These are phyloP conservation scores for Boloria selene DNA, from an alignment of 2,888 invertebrate species.

Conservation along the genomic window DNA sequence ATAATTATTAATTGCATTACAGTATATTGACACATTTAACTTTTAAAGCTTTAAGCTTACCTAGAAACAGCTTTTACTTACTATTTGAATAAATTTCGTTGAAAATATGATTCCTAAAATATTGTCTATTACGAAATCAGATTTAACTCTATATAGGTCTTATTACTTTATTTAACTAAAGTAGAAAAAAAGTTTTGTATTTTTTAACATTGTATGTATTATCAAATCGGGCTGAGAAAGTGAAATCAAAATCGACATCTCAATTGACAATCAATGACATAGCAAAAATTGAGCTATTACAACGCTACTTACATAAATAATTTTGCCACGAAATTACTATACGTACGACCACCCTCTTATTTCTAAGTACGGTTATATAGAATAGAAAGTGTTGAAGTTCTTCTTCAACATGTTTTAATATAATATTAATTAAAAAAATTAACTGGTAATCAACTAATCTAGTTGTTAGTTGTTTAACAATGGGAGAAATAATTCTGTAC, in stretches of 20 bases:
- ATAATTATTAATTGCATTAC: not conserved
- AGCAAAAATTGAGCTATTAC: slow-evolving; percentile 49
- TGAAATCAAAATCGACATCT: slow-evolving; percentile 47
- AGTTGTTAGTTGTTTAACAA: no score
- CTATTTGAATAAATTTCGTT: no score
- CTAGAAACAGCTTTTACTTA: no score
- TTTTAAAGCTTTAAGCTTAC: no score
- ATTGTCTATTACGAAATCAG: no score
- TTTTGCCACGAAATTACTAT: slow-evolving; percentile 41
- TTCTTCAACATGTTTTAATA: slow-evolving; percentile 21
- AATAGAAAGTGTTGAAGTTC: slow-evolving; percentile 40
- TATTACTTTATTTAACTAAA: not conserved
- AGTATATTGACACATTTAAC: no score
- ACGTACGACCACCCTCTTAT: slow-evolving; percentile 42
- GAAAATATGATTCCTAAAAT: no score
- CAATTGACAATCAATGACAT: slow-evolving; percentile 56
- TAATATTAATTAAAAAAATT: slow-evolving; percentile 2
- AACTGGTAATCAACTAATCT: not conserved
- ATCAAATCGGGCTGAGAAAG: slow-evolving; percentile 39
- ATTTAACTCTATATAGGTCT: no score
- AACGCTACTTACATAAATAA: slow-evolving; percentile 44
- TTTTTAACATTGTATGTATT: slow-evolving; percentile 13
- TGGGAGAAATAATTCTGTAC: no score
- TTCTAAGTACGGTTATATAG: slow-evolving; percentile 39
- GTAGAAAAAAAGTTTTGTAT: not conserved